Evolutionary conservation across 2,113 vertebrate species (phyloP).

Genomic region (Bubo blakistoni): DNA sequence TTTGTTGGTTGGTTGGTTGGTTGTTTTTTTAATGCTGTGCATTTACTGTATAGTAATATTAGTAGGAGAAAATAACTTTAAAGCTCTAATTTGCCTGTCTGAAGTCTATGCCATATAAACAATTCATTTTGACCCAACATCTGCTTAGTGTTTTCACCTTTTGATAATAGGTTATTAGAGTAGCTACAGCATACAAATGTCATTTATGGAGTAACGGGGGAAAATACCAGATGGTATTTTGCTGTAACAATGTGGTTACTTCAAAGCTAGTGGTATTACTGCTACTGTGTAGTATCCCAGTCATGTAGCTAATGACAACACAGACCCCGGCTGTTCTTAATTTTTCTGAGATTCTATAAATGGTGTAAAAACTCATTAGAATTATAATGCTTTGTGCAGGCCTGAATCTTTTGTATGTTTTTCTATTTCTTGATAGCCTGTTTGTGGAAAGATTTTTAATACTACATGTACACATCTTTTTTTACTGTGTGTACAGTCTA

Average conservation of each 20-base stretch:
- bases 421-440: neutral
- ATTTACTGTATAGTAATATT: neutral
- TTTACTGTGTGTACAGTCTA: neutral
- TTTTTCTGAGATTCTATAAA: neutral
- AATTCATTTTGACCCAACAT: neutral
- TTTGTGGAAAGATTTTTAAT: neutral
- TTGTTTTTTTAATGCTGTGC: neutral
- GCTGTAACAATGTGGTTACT: neutral
- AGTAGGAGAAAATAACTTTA: neutral
- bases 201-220: neutral
- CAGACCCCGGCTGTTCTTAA: neutral
- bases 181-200: neutral
- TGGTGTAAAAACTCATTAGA: neutral
- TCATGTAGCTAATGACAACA: neutral
- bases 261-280: neutral
- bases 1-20: neutral
- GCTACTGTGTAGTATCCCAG: neutral
- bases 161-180: neutral
- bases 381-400: neutral
- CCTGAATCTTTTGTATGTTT: neutral
- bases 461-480: rapidly evolving
- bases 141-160: constrained; percentile 42
- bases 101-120: neutral
- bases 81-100: neutral
- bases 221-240: constrained; percentile 9